Evolutionary conservation across 2,888 invertebrate genomes (phyloP).

Genomic region (Monoplex corrugatus): DNA sequence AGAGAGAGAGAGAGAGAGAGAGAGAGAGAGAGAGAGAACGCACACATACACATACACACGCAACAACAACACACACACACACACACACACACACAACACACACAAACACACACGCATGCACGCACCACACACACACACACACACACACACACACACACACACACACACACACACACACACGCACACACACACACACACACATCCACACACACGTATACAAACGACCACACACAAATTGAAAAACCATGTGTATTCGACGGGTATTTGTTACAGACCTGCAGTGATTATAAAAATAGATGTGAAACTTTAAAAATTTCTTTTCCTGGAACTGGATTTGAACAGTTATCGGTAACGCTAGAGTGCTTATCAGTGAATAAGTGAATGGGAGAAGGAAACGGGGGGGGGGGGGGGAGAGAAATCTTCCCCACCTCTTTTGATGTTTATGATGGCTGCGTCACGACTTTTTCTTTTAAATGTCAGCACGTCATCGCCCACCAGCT

Average conservation of each 20-base stretch:
- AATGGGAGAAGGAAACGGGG: no score
- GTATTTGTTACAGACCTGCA: neutral
- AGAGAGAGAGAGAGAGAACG: no score
- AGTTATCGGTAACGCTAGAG: neutral
- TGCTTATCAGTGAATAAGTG: neutral
- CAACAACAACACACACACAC: no score
- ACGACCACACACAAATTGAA: neutral
- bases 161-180: constrained; percentile 28
- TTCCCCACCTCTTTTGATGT: no score
- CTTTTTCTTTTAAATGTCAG: no score
- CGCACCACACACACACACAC: neutral
- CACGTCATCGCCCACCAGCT: no score
- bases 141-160: constrained; percentile 23
- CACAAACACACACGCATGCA: neutral
- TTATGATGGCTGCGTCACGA: no score
- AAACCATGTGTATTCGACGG: neutral
- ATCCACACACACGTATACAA: constrained; percentile 1
- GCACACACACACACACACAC: neutral
- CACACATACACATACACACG: neutral
- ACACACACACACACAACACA: constrained; percentile 38
- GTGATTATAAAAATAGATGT: neutral
- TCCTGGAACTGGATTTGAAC: neutral
- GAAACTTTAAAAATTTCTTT: neutral
- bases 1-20: no score
- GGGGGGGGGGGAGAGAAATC: no score